Evolutionary conservation across 1,140 invertebrate species (phyloP).

Genomic region (Drosophila insularis): DNA sequence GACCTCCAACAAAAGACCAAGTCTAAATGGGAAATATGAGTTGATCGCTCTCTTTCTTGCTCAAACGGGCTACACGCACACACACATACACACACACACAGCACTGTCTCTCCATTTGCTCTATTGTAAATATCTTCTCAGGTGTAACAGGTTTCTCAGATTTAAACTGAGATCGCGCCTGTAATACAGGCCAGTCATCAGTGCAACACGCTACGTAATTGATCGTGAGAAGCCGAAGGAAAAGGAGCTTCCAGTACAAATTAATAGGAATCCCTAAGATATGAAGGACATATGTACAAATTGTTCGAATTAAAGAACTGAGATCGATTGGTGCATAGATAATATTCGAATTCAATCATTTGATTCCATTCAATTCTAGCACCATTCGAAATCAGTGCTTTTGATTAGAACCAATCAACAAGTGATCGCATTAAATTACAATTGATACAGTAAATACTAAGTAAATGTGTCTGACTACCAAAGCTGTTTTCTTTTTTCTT

Average conservation of each 20-base stretch:
- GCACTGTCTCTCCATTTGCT: slow-evolving; percentile 12
- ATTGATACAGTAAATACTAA: neutral
- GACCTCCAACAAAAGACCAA: slow-evolving; percentile 34
- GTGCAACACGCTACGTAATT: slow-evolving; percentile 52
- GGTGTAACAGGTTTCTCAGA: slow-evolving; percentile 78
- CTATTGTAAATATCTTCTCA: slow-evolving; percentile 78
- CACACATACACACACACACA: neutral
- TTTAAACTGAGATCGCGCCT: slow-evolving; percentile 62
- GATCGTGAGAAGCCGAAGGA: slow-evolving; percentile 26
- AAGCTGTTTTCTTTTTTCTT: neutral
- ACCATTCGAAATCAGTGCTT: slow-evolving; percentile 81
- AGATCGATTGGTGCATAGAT: slow-evolving; percentile 81
- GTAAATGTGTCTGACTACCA: neutral
- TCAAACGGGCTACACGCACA: slow-evolving; percentile 11
- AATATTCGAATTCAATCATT: slow-evolving; percentile 36
- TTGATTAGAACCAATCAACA: slow-evolving; percentile 72
- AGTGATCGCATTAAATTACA: slow-evolving; percentile 1
- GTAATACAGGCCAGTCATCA: slow-evolving; percentile 52
- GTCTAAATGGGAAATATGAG: slow-evolving; percentile 61
- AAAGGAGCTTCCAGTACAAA: slow-evolving; percentile 1
- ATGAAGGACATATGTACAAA: neutral
- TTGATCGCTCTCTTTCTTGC: slow-evolving; percentile 41
- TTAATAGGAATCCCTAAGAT: neutral
- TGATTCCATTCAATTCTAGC: slow-evolving; percentile 59
- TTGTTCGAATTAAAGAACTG: slow-evolving; percentile 75